phyloP scores from a whole-genome alignment of 2,888 invertebrate genomes.

The Oxyteleia sp. region DNA sequence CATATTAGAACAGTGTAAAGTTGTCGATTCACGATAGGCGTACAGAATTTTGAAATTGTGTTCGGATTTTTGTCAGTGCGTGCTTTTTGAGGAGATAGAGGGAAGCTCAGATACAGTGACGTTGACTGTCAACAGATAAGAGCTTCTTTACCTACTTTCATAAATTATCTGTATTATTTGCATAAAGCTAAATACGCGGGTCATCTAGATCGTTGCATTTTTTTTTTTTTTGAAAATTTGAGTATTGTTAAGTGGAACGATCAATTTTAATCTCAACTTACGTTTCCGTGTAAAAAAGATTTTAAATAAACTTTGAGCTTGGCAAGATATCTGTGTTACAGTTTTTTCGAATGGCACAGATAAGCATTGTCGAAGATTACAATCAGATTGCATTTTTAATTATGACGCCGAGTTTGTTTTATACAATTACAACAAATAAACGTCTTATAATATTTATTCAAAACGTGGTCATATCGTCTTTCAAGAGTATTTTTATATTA shows the following conservation, averaged over 20 bases:
- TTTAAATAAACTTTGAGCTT: conserved; percentile 26
- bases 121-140: conserved; percentile 27
- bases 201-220: too few relatives aligned
- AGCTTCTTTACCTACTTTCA: conserved; percentile 23
- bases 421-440: background rate
- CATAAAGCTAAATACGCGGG: conserved; percentile 25
- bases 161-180: conserved; percentile 32
- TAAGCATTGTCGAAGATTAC: conserved; percentile 7
- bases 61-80: too few relatives aligned
- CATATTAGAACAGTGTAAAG: too few relatives aligned
- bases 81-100: too few relatives aligned
- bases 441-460: background rate
- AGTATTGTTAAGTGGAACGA: conserved; percentile 1
- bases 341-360: background rate
- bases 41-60: too few relatives aligned
- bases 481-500: conserved; percentile 1
- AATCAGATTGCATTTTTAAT: conserved; percentile 23
- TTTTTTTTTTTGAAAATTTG: conserved; percentile 4
- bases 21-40: too few relatives aligned
- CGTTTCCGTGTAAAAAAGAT: background rate
- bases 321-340: conserved; percentile 9
- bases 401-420: background rate
- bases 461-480: too few relatives aligned
- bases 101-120: too few relatives aligned
- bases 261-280: background rate